phyloP scores from a whole-genome alignment of 2,888 invertebrate species.

The Cerastis leucographa region DNA sequence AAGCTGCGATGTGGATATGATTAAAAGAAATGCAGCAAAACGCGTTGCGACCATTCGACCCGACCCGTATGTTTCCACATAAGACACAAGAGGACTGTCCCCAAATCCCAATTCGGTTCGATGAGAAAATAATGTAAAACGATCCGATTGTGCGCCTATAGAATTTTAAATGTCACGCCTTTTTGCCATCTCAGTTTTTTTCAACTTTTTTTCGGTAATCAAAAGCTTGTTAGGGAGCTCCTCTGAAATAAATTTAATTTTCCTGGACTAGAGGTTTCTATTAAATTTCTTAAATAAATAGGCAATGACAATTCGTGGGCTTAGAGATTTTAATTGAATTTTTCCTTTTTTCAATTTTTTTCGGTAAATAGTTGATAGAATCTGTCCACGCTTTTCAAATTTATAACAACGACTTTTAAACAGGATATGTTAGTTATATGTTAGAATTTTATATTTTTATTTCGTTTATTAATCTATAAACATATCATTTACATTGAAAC shows the following conservation, averaged over 20 bases:
- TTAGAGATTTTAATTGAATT: not conserved
- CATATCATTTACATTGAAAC: too few species aligned
- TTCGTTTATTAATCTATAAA: too few species aligned
- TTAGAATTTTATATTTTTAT: too few species aligned
- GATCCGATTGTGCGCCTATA: conserved; percentile 78
- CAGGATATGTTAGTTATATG: not conserved
- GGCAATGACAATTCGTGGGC: not conserved
- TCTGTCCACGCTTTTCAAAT: too few species aligned
- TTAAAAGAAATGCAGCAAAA: not conserved
- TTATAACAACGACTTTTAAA: not conserved
- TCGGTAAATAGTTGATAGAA: not conserved
- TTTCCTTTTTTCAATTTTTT: not conserved
- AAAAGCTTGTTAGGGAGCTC: conserved; percentile 65
- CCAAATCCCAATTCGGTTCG: conserved; percentile 80
- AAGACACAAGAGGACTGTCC: conserved; percentile 70
- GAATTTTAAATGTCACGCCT: conserved; percentile 77
- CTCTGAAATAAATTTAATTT: conserved; percentile 50
- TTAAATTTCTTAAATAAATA: conserved; percentile 13
- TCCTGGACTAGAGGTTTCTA: conserved; percentile 31
- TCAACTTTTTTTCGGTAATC: conserved; percentile 58
- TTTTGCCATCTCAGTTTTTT: conserved; percentile 61
- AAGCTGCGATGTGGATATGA: not conserved
- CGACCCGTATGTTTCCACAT: conserved; percentile 54
- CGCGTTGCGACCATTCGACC: not conserved
- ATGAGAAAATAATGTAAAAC: conserved; percentile 83